Base-by-base conservation (phyloP, 2,113 vertebrate species). In the Catharus fuscescens region DNA sequence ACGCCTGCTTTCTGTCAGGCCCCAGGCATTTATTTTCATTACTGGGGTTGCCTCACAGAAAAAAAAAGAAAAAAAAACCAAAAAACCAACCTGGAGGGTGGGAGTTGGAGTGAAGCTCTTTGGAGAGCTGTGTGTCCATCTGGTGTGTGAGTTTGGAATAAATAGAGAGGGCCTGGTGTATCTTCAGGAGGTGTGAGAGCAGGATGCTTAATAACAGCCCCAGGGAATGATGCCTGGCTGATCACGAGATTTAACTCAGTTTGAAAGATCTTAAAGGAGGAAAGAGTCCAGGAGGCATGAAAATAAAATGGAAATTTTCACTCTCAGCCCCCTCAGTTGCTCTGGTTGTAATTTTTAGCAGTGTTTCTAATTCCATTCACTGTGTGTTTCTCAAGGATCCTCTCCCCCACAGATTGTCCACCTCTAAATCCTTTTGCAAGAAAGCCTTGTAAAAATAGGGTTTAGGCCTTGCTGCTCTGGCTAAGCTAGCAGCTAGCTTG, bases 1-100 rank as follows among this genome's bases (percentile, higher is more conserved):
- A 94, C 6, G 38, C 83, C 88, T 80, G 91, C 81, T 96, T 96
- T 87, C 95, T 94, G 94, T 76, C 86, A 24, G 12, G 25, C 62
- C 81, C 8, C 6, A 76, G 73, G 57, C 82, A 82, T 73, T 95
- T 91, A 66, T 92, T 96, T 85, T 91, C 88, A 93, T 95, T 92
- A 71, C 44, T 62, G 31, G 36, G 88, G 90, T 85, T 90, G 88
- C 92, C 76, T 94, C 34, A 69, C 44, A 94, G 14, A n/a, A 88
- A 80, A 50, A 10, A 4, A 14, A 36, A 36, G 8, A 36, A 36
- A 32, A 53, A 53, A 90, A 6, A 21, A 56, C 18, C 11, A 66
- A 73, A 45, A 21, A 21, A 5, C 4, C 38, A 65, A 8, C 28
- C 71, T 16, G 56, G 62, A 88, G 72, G 38, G 56, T 4, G 54